Conservation (phyloP, 1,140 invertebrate genomes). For the Procambarus virginalis region DNA sequence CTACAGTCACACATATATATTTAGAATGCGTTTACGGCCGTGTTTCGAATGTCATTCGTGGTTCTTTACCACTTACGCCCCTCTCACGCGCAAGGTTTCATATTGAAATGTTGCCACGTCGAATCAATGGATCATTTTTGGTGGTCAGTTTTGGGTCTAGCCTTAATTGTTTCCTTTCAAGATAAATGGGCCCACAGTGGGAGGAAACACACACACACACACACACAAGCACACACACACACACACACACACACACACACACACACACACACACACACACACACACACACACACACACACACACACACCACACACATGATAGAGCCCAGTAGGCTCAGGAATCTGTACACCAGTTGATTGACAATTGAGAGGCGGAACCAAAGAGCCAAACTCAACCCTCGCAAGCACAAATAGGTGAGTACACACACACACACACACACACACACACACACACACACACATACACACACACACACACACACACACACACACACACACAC, state of each 20-base stretch:
- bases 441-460: too few relatives aligned
- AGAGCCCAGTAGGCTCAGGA: too few relatives aligned
- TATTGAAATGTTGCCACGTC: constrained; percentile 66
- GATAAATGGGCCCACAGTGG: constrained; percentile 58
- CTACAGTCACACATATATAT: background rate
- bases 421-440: too few relatives aligned
- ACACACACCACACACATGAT: too few relatives aligned
- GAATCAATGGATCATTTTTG: constrained; percentile 67
- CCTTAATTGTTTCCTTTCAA: constrained; percentile 67
- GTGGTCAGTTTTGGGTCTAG: constrained; percentile 42
- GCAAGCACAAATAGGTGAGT: too few relatives aligned
- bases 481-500: constrained; percentile 15
- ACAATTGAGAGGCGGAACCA: too few relatives aligned
- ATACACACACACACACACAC: background rate
- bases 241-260: background rate
- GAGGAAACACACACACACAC: background rate
- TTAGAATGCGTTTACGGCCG: too few relatives aligned
- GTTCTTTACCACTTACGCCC: constrained; percentile 13
- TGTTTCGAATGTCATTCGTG: too few relatives aligned
- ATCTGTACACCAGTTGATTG: too few relatives aligned
- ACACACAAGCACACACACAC: too few relatives aligned
- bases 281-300: background rate
- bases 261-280: background rate
- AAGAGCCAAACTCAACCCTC: too few relatives aligned
- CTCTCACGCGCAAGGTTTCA: constrained; percentile 16